phyloP scores from a whole-genome alignment of 2,888 invertebrate genomes.

The Lepas anatifera region DNA sequence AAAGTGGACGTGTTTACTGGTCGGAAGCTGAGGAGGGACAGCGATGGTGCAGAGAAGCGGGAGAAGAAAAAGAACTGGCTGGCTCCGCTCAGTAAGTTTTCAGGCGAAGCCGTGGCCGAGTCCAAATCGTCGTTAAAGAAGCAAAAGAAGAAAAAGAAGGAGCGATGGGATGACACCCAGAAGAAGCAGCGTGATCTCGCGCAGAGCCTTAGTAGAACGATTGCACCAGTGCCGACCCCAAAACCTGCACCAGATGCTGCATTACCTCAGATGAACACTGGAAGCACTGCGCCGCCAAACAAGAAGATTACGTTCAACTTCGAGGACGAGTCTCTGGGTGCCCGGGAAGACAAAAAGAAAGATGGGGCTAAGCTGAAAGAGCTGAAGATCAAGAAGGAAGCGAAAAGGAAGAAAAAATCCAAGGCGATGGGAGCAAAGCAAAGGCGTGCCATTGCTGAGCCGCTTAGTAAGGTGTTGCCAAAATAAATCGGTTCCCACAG shows the following conservation, averaged over 20 bases:
- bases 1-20: not conserved
- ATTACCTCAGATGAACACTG: not conserved
- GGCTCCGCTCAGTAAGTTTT: not conserved
- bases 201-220: not conserved
- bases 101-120: not conserved
- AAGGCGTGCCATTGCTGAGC: not conserved
- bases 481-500: too few species aligned
- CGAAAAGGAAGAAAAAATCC: not conserved
- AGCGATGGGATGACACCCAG: not conserved
- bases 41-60: too few species aligned
- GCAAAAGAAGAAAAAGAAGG: constrained; percentile 3
- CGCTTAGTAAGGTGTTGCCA: not conserved
- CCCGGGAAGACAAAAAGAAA: not conserved
- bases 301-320: not conserved
- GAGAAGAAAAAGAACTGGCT: not conserved
- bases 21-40: not conserved
- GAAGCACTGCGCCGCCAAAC: not conserved
- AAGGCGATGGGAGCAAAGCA: not conserved
- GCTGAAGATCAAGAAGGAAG: not conserved
- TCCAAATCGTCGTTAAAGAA: constrained; percentile 3
- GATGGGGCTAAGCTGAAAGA: not conserved
- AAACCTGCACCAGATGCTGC: not conserved
- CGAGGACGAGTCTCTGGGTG: not conserved
- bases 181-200: not conserved
- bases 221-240: not conserved